phyloP scores from a whole-genome alignment of 2,113 vertebrate species.

The Tychaedon coryphoeus region DNA sequence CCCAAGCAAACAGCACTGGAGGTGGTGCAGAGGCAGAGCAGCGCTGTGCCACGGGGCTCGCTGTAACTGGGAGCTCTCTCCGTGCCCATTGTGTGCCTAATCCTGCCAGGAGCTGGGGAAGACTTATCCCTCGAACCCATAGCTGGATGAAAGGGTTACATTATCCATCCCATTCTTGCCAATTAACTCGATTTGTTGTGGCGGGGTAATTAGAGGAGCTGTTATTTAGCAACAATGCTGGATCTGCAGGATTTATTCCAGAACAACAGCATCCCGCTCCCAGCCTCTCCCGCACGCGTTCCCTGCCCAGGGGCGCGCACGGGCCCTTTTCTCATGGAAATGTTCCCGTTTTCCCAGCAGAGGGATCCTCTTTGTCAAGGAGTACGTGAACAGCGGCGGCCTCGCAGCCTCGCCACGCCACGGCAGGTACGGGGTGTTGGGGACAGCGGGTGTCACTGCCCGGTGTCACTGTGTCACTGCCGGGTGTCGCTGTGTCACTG shows the following conservation, averaged over 20 bases:
- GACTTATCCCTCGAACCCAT: neutral
- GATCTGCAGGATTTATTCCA: neutral
- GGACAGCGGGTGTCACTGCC: neutral
- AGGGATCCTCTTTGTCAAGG: constrained; percentile 83
- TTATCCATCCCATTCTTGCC: neutral
- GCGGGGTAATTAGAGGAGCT: constrained; percentile 20
- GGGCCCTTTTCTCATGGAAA: constrained; percentile 11
- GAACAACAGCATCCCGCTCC: neutral
- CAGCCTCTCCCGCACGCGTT: neutral
- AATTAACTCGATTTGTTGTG: constrained; percentile 35
- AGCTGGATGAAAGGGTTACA: neutral
- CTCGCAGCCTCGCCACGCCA: constrained; percentile 38
- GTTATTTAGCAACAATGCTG: neutral
- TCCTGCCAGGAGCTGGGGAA: neutral
- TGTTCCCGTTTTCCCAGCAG: constrained; percentile 47
- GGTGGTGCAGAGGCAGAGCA: neutral
- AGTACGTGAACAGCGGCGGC: constrained; percentile 77
- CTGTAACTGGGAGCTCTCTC: neutral
- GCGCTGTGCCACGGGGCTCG: neutral
- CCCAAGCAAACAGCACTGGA: neutral
- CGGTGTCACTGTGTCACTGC: too few species aligned
- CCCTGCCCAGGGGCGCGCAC: neutral
- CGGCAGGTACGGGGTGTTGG: constrained; percentile 41
- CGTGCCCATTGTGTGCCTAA: neutral
- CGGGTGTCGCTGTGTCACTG: too few species aligned